Conservation (phyloP, 2,113 vertebrate genomes). For the Sceloporus undulatus region DNA sequence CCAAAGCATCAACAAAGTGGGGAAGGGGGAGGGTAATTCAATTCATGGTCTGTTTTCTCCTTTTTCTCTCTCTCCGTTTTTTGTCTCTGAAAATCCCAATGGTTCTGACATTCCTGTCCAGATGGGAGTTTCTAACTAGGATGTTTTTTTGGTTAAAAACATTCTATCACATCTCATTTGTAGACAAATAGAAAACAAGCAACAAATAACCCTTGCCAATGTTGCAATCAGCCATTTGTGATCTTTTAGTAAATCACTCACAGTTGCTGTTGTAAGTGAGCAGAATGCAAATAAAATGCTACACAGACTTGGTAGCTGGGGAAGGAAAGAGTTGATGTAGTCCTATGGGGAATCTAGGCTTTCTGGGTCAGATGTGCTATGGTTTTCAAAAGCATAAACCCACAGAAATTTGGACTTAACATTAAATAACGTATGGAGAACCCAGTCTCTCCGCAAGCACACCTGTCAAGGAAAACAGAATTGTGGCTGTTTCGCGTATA, state of each 20-base stretch:
- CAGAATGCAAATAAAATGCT: conserved; percentile 8
- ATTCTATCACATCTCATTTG: conserved; percentile 42
- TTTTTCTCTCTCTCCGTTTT: background rate
- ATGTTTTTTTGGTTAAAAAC: conserved; percentile 46
- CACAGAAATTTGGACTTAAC: background rate
- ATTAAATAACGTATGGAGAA: too few species aligned
- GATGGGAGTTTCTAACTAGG: conserved; percentile 71
- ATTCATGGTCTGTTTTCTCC: too few species aligned
- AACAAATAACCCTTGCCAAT: background rate
- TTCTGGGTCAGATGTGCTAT: background rate
- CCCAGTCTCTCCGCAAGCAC: too few species aligned
- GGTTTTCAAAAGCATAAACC: background rate
- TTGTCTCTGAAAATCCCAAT: conserved; percentile 53
- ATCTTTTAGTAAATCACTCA: conserved; percentile 1
- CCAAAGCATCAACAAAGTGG: conserved; percentile 45
- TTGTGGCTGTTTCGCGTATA: too few species aligned
- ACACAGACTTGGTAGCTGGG: background rate
- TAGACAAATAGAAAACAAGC: conserved; percentile 1
- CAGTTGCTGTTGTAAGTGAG: conserved; percentile 10
- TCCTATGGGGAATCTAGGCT: background rate
- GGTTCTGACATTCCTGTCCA: conserved; percentile 47
- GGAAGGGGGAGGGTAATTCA: conserved; percentile 41
- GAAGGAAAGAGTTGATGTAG: background rate
- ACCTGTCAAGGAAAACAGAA: too few species aligned
- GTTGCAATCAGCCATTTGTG: background rate